Evolutionary conservation across 2,113 vertebrate species (phyloP), one percentile per base, ranked within the genome.

Genomic region (Eublepharis macularius): DNA sequence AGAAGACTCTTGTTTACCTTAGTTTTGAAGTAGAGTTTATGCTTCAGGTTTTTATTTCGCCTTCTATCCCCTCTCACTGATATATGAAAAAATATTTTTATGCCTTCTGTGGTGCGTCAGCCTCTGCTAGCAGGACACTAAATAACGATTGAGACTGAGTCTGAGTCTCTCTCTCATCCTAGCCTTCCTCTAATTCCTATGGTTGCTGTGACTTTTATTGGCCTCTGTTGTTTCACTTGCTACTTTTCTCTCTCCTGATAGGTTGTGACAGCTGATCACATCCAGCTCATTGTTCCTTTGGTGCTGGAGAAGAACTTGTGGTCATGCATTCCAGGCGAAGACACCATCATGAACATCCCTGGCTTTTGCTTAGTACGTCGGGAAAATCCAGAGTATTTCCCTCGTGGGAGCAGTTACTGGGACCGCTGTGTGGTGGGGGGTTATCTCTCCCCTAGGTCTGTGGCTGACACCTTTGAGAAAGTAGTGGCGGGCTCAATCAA

Each of bases 371-470:
- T 99, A 45, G 94, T 99, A 36, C 98, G 98, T 83, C 96, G 99
- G 73, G 99, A 99, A 94, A 99, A 99, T 91, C 93, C 98, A 21
- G 99, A 99, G 87, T 99, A 99, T 90, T 99, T 99, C 90, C 99
- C 98, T 47, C 97, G 99, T 0, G 98, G 97, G 24, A 98, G 96
- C 95, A 99, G 99, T 95, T 99, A 99, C 95, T 99, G 99, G 99
- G 99, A 99, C 95, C 98, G 98, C 91, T 99, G 98, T 91, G 97
- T 99, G 76, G 98, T 99, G 0, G 98, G 99, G 5, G 98, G 98
- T 43, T 99, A 99, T 94, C 98, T 99, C 76, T 99, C 98, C 26
- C 98, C 99, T 1, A 98, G 97, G 94, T 96, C 97, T 2, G 97
- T 99, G 77, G 96, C 98, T 26, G 98, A 98, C 54, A 96, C 97